Percentiles rank a stretch among this genome's conserved stretches.
phyloP scores from a whole-genome alignment of 1,140 invertebrate genomes.

The Dendroctonus valens region DNA sequence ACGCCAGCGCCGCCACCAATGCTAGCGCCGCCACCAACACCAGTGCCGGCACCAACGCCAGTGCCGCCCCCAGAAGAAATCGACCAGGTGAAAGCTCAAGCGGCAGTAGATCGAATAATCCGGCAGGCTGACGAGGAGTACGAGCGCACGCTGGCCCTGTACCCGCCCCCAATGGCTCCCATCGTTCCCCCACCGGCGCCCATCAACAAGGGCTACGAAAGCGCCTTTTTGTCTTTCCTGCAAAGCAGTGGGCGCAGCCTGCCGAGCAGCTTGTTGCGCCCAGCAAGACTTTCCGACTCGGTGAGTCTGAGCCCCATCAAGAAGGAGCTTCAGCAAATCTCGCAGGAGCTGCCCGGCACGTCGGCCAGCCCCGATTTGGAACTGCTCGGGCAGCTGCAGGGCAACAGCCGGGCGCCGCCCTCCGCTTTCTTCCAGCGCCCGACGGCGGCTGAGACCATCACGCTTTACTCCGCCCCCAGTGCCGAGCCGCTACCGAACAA shows the following conservation, averaged over 20 bases:
- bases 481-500: neutral
- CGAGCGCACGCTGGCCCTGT: neutral
- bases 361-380: slow-evolving; percentile 8
- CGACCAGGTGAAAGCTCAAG: slow-evolving; percentile 28
- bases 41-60: too few relatives aligned
- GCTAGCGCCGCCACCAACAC: neutral
- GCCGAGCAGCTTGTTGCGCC: neutral
- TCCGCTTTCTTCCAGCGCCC: neutral
- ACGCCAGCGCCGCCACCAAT: neutral
- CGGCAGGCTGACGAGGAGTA: slow-evolving; percentile 43
- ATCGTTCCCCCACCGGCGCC: neutral
- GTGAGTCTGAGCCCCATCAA: slow-evolving; percentile 12
- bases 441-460: slow-evolving; percentile 22
- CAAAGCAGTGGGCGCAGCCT: neutral
- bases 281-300: neutral
- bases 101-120: slow-evolving; percentile 45
- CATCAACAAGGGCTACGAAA: slow-evolving; percentile 26
- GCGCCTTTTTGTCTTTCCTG: slow-evolving; percentile 34
- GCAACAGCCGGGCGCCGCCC: slow-evolving; percentile 1
- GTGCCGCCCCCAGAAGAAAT: neutral
- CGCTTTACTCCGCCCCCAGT: slow-evolving; percentile 18
- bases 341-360: neutral
- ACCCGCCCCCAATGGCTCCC: neutral
- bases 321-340: slow-evolving; percentile 9
- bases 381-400: slow-evolving; percentile 19